A percentile compares a stretch with the other conserved stretches of the same genome.
These are phyloP conservation scores for Operophtera brumata DNA, from an alignment of 2,888 invertebrate genomes.

Conservation along the genomic window DNA sequence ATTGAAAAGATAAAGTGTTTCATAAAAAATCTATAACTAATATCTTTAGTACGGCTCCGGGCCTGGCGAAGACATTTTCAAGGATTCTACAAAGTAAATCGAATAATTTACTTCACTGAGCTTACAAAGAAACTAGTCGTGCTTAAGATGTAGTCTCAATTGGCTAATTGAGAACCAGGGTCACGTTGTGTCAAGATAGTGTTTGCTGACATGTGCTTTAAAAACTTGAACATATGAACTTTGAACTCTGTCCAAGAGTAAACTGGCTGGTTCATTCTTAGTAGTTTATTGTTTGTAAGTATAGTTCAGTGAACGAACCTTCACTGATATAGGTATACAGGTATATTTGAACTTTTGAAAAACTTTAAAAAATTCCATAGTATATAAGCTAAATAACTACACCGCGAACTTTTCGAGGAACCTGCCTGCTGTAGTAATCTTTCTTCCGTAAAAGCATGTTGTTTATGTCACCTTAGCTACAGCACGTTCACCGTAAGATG, in stretches of 20 bases:
- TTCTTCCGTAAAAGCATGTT: background rate
- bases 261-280: too few relatives aligned
- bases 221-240: too few relatives aligned
- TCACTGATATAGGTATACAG: too few relatives aligned
- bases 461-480: background rate
- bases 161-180: background rate
- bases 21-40: slow-evolving; percentile 20
- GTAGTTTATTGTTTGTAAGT: too few relatives aligned
- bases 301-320: too few relatives aligned
- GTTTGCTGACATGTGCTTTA: background rate
- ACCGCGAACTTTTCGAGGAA: too few relatives aligned
- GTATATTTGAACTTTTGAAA: too few relatives aligned
- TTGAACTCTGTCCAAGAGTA: too few relatives aligned
- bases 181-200: background rate
- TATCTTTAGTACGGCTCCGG: slow-evolving; percentile 3
- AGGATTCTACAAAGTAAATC: slow-evolving; percentile 12
- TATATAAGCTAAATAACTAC: too few relatives aligned
- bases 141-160: background rate
- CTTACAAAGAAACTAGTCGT: slow-evolving; percentile 6
- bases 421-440: too few relatives aligned
- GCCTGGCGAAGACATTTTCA: slow-evolving; percentile 9
- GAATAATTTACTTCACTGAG: slow-evolving; percentile 11
- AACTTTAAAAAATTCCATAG: too few relatives aligned
- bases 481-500: too few relatives aligned
- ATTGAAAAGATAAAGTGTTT: background rate